Base-by-base conservation (phyloP, 92 coral and sea anemone species). In the Metridium senile region DNA sequence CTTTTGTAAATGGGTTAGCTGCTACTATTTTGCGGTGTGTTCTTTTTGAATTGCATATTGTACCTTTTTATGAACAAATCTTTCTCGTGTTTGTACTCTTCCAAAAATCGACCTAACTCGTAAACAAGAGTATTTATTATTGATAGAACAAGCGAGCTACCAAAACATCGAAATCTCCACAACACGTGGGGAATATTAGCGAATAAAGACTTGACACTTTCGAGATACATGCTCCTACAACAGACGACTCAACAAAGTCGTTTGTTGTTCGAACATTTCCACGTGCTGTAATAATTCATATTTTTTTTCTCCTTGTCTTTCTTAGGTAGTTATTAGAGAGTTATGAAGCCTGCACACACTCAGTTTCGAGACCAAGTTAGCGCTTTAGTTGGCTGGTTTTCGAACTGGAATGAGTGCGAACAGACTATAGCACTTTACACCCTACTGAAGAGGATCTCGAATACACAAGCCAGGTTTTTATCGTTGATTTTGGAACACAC, bases 341-440 rank as follows among this genome's bases (percentile, higher is more conserved):
- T 74, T 57, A 96, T 96, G 99, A 96, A 91, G 81, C 99, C 99
- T 0, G 99, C 99, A 23, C 92, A 87, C 66, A 88, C 97, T 47
- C 88, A 87, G 34, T 92, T 92, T 70, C 89, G 99, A 28, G 97
- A 88, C 85, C 97, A 96, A 89, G 97, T 96, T 4, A 85, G 87
- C 47, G 81, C 96, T 26, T 58, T 96, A 64, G 97, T 92, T 26
- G 87, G 82, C 68, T 96, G 99, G 99, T 96, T 96, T 72, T 83
- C 88, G 28, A 85, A 88, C 81, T 96, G 99, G 99, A 96, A 96
- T 43, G 99, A 96, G 32, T 96, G 99, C 52, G 99, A 96, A 62
- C 93, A 91, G 71, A 96, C 99, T 6, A 96, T 96, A 20, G 99
- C 97, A 6, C 83, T 96, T 28, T 96, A 96, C 80, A 89, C 97